These are phyloP conservation scores for Chrosomus eos DNA, from an alignment of 2,797 vertebrate genomes.

Conservation along the genomic window DNA sequence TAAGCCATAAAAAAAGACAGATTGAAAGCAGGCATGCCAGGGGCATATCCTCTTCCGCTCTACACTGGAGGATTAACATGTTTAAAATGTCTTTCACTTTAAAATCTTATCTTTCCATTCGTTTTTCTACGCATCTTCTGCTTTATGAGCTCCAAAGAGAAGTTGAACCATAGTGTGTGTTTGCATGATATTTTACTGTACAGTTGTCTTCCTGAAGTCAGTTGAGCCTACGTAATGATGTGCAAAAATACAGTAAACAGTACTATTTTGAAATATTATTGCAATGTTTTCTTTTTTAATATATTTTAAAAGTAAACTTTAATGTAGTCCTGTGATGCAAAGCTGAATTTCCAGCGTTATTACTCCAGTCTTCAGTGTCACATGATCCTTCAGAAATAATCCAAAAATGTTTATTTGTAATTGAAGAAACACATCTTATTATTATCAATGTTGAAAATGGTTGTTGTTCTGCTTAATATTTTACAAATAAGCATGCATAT, in stretches of 20 bases:
- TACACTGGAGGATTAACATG: slow-evolving; percentile 31
- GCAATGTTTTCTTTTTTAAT: neutral
- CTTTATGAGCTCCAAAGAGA: slow-evolving; percentile 45
- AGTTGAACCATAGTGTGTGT: neutral
- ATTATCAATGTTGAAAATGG: slow-evolving; percentile 1
- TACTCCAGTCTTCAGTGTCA: neutral
- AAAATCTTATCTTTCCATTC: neutral
- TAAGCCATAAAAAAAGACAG: slow-evolving; percentile 32
- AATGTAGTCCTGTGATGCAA: neutral
- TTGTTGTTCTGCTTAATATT: neutral
- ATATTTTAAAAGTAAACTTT: neutral
- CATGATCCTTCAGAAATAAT: neutral
- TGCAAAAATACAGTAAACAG: neutral
- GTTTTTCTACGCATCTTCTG: slow-evolving; percentile 12
- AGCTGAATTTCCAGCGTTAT: neutral
- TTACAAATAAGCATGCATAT: neutral
- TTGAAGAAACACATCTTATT: neutral
- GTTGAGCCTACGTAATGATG: neutral
- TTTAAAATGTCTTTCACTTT: slow-evolving; percentile 11
- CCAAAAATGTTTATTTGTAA: neutral
- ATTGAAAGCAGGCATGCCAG: slow-evolving; percentile 17
- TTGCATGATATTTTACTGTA: neutral
- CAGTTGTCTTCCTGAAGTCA: neutral
- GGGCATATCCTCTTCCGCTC: slow-evolving; percentile 19
- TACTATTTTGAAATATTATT: neutral